Conservation (phyloP, 2,797 vertebrate species). For the Muscicapa striata region DNA sequence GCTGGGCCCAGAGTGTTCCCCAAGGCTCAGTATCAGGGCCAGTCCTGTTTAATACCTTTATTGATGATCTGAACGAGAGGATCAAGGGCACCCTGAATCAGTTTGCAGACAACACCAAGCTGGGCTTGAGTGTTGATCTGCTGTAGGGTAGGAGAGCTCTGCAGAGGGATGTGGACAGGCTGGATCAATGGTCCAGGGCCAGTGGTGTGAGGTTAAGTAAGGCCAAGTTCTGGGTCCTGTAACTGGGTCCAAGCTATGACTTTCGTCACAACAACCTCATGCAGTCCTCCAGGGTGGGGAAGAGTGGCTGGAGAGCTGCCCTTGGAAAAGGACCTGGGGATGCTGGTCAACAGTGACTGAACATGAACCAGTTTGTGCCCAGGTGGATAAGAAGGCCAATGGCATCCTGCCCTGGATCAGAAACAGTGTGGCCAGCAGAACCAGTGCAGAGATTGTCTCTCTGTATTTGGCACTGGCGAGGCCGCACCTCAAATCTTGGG, state of each 20-base stretch:
- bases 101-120: background rate
- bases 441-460: background rate
- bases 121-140: background rate
- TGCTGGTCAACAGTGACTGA: background rate
- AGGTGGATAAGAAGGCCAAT: background rate
- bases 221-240: background rate
- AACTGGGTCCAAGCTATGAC: too few relatives aligned
- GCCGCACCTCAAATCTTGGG: background rate
- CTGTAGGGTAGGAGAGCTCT: background rate
- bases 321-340: background rate
- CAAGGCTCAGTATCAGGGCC: background rate
- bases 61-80: background rate
- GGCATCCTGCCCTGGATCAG: background rate
- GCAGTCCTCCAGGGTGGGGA: fast-evolving
- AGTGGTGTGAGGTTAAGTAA: background rate
- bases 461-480: background rate
- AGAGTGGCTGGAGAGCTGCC: background rate
- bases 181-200: background rate
- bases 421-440: background rate
- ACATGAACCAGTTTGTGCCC: background rate
- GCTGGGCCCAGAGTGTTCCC: background rate
- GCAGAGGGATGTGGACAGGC: background rate
- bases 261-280: background rate
- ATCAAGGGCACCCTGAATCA: background rate
- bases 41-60: background rate